Evolutionary conservation across 2,888 invertebrate genomes (phyloP).

Genomic region (Deilephila elpenor): DNA sequence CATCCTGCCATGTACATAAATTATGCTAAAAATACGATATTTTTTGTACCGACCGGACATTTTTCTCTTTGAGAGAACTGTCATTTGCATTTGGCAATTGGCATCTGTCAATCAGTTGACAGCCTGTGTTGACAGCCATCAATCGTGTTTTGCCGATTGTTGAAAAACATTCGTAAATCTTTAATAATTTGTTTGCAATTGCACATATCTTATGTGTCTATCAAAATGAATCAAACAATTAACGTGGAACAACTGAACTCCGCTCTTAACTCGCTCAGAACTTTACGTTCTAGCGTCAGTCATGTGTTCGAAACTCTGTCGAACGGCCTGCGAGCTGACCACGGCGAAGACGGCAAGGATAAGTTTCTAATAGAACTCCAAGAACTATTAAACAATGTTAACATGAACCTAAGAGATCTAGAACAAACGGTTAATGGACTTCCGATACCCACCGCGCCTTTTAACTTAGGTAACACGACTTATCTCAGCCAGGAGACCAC

Average conservation of each 20-base stretch:
- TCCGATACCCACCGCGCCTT: slow-evolving; percentile 91
- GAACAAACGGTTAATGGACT: slow-evolving; percentile 89
- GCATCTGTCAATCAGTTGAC: neutral
- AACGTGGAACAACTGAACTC: slow-evolving; percentile 89
- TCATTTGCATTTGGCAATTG: too few relatives aligned
- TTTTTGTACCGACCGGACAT: too few relatives aligned
- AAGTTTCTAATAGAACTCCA: slow-evolving; percentile 92
- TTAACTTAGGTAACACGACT: slow-evolving; percentile 93
- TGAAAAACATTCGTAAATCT: neutral
- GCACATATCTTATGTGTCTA: neutral
- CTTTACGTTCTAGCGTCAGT: slow-evolving; percentile 92
- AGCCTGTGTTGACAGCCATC: neutral
- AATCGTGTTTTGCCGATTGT: neutral
- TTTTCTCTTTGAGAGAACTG: too few relatives aligned
- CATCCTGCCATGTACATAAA: too few relatives aligned
- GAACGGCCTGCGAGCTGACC: slow-evolving; percentile 91
- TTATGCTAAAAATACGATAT: too few relatives aligned
- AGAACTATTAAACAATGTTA: slow-evolving; percentile 91
- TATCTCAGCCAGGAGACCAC: slow-evolving; percentile 95
- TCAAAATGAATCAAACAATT: slow-evolving; percentile 63
- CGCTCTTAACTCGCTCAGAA: slow-evolving; percentile 90
- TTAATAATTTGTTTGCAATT: neutral
- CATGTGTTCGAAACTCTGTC: slow-evolving; percentile 93
- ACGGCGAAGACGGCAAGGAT: slow-evolving; percentile 92
- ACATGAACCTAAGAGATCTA: slow-evolving; percentile 92